A percentile compares a stretch with the other conserved stretches of the same genome.
These are phyloP conservation scores for Poecile montanus DNA, from an alignment of 2,797 vertebrate species.

Conservation along the genomic window DNA sequence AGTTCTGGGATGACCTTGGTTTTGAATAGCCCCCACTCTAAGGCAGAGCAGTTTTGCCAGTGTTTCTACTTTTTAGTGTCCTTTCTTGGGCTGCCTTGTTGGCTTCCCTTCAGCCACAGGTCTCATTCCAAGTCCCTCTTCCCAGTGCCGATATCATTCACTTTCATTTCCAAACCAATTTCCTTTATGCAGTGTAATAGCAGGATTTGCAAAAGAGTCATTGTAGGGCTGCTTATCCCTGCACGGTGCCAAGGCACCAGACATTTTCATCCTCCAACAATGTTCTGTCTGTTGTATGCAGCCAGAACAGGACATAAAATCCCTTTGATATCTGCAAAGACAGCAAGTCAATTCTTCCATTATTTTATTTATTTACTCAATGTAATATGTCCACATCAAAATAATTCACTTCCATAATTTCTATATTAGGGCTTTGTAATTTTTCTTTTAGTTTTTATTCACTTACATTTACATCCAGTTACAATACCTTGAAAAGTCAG, in stretches of 20 bases:
- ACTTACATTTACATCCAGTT: not conserved
- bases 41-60: not conserved
- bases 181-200: not conserved
- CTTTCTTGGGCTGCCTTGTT: not conserved
- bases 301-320: conserved; percentile 11
- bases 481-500: not conserved
- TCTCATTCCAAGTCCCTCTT: conserved; percentile 11
- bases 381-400: not conserved
- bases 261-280: conserved; percentile 18
- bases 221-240: not conserved
- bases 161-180: not conserved
- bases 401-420: not conserved
- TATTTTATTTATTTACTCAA: conserved; percentile 31
- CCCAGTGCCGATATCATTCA: not conserved
- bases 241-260: not conserved
- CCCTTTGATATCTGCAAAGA: conserved; percentile 33
- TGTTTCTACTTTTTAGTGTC: not conserved
- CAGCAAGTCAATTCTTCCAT: not conserved
- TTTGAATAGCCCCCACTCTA: not conserved
- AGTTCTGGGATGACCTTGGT: not conserved
- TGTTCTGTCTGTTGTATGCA: not conserved
- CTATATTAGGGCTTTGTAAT: not conserved
- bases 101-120: conserved; percentile 7
- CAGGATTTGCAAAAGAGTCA: not conserved
- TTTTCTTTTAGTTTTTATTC: not conserved